phyloP scores from a whole-genome alignment of 2,113 vertebrate genomes.

The Lathamus discolor region DNA sequence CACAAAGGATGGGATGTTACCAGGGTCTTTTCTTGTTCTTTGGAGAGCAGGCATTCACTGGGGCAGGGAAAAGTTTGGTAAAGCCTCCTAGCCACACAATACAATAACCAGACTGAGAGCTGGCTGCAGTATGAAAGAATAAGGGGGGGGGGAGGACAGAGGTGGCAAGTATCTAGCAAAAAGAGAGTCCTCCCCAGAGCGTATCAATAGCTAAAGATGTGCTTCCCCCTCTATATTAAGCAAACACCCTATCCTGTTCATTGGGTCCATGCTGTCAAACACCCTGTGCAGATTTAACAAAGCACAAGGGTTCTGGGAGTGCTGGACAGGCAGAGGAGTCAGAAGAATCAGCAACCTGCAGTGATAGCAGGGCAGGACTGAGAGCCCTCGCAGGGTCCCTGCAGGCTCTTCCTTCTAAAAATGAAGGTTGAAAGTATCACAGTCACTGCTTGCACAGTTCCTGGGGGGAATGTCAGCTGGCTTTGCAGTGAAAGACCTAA shows the following conservation, averaged over 20 bases:
- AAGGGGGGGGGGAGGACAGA: background rate
- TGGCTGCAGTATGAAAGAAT: background rate
- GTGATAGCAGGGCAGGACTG: background rate
- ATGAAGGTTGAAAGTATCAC: fast-evolving
- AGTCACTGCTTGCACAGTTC: fast-evolving
- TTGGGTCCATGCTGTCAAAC: background rate
- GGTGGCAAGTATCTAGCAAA: background rate
- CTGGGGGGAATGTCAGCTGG: background rate
- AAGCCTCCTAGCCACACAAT: background rate
- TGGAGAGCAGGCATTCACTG: background rate
- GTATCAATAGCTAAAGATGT: background rate
- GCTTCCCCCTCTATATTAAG: background rate
- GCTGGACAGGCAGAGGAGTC: background rate
- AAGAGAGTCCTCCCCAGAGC: background rate
- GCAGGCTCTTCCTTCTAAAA: background rate
- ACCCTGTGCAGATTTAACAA: background rate
- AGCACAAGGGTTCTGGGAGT: background rate
- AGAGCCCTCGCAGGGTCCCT: background rate
- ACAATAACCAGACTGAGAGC: background rate
- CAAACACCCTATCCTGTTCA: background rate
- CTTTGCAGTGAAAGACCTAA: background rate
- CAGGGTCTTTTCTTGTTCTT: background rate
- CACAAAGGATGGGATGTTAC: background rate
- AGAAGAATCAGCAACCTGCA: background rate
- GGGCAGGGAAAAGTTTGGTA: background rate